Percentiles rank a stretch among this genome's conserved stretches.
Conservation (phyloP, 1,140 invertebrate genomes). For the Diabrotica undecimpunctata region DNA sequence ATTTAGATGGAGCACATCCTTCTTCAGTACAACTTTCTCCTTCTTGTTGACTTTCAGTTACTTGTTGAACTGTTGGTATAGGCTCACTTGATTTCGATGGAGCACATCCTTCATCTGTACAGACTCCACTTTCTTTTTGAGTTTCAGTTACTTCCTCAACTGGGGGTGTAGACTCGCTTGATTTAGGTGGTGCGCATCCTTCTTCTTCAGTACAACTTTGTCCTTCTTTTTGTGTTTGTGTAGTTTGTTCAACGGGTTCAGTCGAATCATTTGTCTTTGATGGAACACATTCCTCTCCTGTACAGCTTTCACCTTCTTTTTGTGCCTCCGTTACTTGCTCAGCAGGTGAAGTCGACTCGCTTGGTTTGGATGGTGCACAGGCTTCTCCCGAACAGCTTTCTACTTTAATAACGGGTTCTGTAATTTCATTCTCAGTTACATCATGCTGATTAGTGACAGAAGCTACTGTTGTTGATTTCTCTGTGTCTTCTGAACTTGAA, state of each 20-base stretch:
- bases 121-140: not conserved
- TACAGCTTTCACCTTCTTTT: slow-evolving; percentile 1
- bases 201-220: not conserved
- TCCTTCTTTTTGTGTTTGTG: not conserved
- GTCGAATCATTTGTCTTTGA: too few relatives aligned
- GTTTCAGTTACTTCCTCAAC: slow-evolving; percentile 5
- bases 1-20: not conserved
- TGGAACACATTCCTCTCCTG: not conserved
- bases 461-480: slow-evolving; percentile 19
- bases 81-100: slow-evolving; percentile 5
- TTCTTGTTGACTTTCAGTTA: not conserved
- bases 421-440: slow-evolving; percentile 10
- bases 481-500: not conserved
- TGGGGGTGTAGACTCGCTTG: slow-evolving; percentile 1
- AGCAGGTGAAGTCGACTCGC: too few relatives aligned
- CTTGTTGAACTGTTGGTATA: not conserved
- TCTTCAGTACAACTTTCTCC: not conserved
- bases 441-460: slow-evolving; percentile 11
- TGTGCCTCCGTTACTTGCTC: not conserved
- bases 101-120: not conserved
- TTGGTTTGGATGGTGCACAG: not conserved
- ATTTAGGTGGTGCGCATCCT: slow-evolving; percentile 3
- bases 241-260: too few relatives aligned
- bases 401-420: slow-evolving; percentile 17
- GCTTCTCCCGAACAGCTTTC: not conserved